Evolutionary conservation across 2,888 invertebrate genomes (phyloP).

Genomic region (Polydrusus pterygomalis): DNA sequence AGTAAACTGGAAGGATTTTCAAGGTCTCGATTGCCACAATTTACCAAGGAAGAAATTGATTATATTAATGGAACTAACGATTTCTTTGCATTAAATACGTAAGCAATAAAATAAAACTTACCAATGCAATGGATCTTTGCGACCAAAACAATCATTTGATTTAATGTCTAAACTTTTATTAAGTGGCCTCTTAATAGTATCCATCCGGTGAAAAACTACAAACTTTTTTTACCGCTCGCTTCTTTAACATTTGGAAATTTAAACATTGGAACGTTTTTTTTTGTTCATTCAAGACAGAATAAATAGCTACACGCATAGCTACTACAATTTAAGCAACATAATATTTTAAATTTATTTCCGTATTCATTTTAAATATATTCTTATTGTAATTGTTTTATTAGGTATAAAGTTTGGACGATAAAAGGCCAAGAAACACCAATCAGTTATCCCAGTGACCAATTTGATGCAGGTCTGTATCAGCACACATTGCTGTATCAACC

Average conservation of each 20-base stretch:
- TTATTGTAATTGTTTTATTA: neutral
- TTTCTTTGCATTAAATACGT: conserved; percentile 85
- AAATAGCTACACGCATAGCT: no score
- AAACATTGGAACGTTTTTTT: no score
- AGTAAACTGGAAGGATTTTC: conserved; percentile 77
- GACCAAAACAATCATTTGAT: no score
- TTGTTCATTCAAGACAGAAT: no score
- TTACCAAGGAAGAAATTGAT: conserved; percentile 77
- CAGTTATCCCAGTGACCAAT: conserved; percentile 25
- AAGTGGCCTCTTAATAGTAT: no score
- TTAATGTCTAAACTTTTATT: no score
- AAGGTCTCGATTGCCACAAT: conserved; percentile 78
- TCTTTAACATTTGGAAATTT: no score
- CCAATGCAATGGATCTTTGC: neutral
- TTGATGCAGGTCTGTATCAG: conserved; percentile 32
- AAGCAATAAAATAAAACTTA: conserved; percentile 68
- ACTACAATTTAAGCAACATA: no score
- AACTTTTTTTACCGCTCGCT: no score
- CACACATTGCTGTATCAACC: conserved; percentile 24
- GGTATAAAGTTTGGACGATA: conserved; percentile 35
- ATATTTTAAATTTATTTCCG: no score
- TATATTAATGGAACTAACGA: conserved; percentile 79
- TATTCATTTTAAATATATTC: neutral
- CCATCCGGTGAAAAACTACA: no score
- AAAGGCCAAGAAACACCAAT: conserved; percentile 21